Percentiles rank a stretch among this genome's conserved stretches.
phyloP scores from a whole-genome alignment of 1,140 invertebrate genomes.

The Drosophila paulistorum region DNA sequence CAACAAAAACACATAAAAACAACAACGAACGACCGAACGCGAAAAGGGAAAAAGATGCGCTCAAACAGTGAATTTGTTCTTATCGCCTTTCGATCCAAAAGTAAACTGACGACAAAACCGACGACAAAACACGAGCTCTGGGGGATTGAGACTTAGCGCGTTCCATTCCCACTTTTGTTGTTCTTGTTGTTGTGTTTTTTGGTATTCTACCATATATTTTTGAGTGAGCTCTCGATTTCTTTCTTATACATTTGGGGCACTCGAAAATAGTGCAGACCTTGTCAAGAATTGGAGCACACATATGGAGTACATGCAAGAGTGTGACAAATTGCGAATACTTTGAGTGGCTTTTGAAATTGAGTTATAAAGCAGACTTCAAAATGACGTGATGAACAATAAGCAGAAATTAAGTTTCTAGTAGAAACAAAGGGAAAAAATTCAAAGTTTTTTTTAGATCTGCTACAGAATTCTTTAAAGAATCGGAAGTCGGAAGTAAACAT shows the following conservation, averaged over 20 bases:
- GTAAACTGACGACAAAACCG: slow-evolving; percentile 53
- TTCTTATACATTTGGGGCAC: slow-evolving; percentile 7
- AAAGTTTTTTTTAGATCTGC: no score
- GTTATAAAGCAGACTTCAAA: slow-evolving; percentile 10
- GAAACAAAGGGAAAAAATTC: no score
- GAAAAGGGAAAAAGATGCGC: slow-evolving; percentile 25
- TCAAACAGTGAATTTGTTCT: slow-evolving; percentile 46
- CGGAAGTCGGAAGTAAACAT: no score
- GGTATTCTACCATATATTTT: slow-evolving; percentile 10
- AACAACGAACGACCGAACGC: neutral
- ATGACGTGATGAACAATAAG: neutral
- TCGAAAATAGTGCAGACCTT: slow-evolving; percentile 45
- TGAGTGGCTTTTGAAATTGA: slow-evolving; percentile 12
- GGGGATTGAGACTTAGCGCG: slow-evolving; percentile 36
- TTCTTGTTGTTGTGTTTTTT: neutral
- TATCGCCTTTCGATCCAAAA: slow-evolving; percentile 66
- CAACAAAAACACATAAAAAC: neutral
- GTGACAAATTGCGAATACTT: slow-evolving; percentile 6
- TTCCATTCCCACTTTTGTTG: slow-evolving; percentile 15
- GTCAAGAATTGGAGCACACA: slow-evolving; percentile 44
- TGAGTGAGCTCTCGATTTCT: slow-evolving; percentile 37
- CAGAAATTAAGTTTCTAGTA: neutral
- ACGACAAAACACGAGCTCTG: slow-evolving; percentile 16
- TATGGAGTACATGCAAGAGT: neutral
- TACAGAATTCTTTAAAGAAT: no score